A percentile compares a stretch with the other conserved stretches of the same genome.
Evolutionary conservation across 2,113 vertebrate species (phyloP).

Genomic region (Brachyhypopomus occidentalis): DNA sequence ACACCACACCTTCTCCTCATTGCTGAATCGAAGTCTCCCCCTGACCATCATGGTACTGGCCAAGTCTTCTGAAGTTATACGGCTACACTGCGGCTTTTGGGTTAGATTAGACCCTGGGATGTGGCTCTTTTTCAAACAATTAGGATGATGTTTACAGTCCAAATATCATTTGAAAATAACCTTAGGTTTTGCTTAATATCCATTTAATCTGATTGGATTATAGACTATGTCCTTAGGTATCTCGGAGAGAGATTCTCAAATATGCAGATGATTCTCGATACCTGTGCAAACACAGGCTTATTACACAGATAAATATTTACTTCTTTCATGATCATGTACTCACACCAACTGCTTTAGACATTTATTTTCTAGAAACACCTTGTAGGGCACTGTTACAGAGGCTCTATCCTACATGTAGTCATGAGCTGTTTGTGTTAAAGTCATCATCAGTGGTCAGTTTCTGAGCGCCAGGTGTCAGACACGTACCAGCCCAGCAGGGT

Average conservation of each 20-base stretch:
- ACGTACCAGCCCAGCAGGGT: too few species aligned
- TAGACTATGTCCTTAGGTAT: background rate
- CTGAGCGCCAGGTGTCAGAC: too few species aligned
- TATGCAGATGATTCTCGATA: background rate
- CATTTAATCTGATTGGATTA: background rate
- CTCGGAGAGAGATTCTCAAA: background rate
- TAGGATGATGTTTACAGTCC: background rate
- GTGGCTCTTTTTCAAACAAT: background rate
- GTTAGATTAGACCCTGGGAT: background rate
- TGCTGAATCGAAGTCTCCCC: constrained; percentile 31
- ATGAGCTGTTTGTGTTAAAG: too few species aligned
- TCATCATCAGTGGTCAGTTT: too few species aligned
- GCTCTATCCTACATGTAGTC: too few species aligned
- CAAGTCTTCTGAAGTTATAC: background rate
- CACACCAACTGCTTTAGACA: background rate
- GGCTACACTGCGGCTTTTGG: background rate
- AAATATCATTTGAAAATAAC: background rate
- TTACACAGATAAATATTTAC: background rate
- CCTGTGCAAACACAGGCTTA: background rate
- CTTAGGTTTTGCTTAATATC: background rate
- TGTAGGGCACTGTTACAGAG: too few species aligned
- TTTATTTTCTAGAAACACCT: too few species aligned
- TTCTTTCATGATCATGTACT: background rate
- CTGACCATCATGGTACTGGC: constrained; percentile 36
- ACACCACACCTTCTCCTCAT: constrained; percentile 15